Percentiles rank a stretch among this genome's conserved stretches.
Evolutionary conservation across 1,140 invertebrate species (phyloP).

Genomic region (Orussus abietinus): DNA sequence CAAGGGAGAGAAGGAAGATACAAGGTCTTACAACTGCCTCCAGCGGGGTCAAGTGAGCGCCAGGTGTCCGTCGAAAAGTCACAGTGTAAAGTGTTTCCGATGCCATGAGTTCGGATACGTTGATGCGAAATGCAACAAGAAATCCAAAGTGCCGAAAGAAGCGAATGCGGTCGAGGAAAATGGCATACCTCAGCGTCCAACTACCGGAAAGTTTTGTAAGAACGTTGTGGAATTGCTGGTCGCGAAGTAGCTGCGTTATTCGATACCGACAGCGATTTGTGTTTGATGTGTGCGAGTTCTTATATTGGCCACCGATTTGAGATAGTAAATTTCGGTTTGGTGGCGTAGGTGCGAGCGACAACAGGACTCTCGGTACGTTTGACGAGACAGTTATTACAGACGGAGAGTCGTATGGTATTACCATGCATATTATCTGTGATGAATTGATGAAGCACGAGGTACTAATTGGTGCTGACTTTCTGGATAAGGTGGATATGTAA

Average conservation of each 20-base stretch:
- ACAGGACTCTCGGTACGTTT: slow-evolving; percentile 12
- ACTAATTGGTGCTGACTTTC: slow-evolving; percentile 20
- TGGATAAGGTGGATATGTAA: slow-evolving; percentile 9
- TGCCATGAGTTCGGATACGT: slow-evolving; percentile 18
- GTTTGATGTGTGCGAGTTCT: slow-evolving; percentile 9
- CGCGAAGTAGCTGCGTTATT: slow-evolving; percentile 9
- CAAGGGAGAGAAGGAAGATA: background rate
- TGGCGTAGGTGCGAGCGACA: slow-evolving; percentile 12
- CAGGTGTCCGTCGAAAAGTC: slow-evolving; percentile 12
- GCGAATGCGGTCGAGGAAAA: slow-evolving; percentile 10
- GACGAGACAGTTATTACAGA: slow-evolving; percentile 12
- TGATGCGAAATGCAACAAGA: slow-evolving; percentile 7
- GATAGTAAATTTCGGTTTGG: slow-evolving; percentile 11
- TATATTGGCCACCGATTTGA: slow-evolving; percentile 15
- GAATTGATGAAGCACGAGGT: slow-evolving; percentile 11
- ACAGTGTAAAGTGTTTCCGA: slow-evolving; percentile 19
- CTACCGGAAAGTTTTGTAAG: no score
- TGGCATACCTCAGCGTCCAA: background rate
- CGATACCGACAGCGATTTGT: slow-evolving; percentile 18
- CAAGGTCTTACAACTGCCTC: slow-evolving; percentile 19
- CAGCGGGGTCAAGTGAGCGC: slow-evolving; percentile 8
- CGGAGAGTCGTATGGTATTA: slow-evolving; percentile 1
- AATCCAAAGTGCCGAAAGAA: slow-evolving; percentile 7
- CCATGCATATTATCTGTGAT: slow-evolving; percentile 18
- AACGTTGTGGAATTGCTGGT: slow-evolving; percentile 11